phyloP scores from a whole-genome alignment of 92 coral and sea anemone species.

The Chrysogorgia sp. region DNA sequence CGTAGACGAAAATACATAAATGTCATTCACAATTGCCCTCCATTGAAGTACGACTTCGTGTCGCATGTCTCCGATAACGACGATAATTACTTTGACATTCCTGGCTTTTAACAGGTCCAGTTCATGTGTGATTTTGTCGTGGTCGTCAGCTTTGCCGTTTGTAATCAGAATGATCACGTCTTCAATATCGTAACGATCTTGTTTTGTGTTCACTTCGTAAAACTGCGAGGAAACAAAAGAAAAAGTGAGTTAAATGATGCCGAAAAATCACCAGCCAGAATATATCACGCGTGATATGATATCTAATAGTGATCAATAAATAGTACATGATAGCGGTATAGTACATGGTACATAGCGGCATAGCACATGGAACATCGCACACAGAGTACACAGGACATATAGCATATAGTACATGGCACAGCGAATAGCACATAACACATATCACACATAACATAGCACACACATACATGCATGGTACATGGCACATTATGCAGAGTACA shows the following conservation, averaged over 20 bases:
- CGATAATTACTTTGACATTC: conserved; percentile 36
- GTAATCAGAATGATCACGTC: conserved; percentile 26
- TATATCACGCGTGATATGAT: neutral
- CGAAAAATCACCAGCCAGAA: neutral
- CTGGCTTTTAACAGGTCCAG: conserved; percentile 33
- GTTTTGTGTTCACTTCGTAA: conserved; percentile 27
- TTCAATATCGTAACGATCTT: conserved; percentile 8
- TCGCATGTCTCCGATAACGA: conserved; percentile 25
- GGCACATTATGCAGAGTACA: too few species aligned
- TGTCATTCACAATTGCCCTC: conserved; percentile 11
- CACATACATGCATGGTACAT: too few species aligned
- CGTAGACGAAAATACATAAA: conserved; percentile 10
- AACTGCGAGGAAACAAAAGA: conserved; percentile 5
- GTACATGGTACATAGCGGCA: too few species aligned
- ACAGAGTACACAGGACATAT: too few species aligned
- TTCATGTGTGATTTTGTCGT: conserved; percentile 2
- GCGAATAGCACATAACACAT: too few species aligned
- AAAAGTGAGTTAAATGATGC: too few species aligned
- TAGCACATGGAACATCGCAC: too few species aligned
- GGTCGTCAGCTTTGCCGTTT: conserved; percentile 25
- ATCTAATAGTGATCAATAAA: neutral
- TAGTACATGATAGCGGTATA: too few species aligned
- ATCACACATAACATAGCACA: too few species aligned
- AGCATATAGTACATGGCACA: too few species aligned
- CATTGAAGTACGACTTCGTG: conserved; percentile 4